Evolutionary conservation across 2,888 invertebrate genomes (phyloP).

Genomic region (Theodoxus fluviatilis): DNA sequence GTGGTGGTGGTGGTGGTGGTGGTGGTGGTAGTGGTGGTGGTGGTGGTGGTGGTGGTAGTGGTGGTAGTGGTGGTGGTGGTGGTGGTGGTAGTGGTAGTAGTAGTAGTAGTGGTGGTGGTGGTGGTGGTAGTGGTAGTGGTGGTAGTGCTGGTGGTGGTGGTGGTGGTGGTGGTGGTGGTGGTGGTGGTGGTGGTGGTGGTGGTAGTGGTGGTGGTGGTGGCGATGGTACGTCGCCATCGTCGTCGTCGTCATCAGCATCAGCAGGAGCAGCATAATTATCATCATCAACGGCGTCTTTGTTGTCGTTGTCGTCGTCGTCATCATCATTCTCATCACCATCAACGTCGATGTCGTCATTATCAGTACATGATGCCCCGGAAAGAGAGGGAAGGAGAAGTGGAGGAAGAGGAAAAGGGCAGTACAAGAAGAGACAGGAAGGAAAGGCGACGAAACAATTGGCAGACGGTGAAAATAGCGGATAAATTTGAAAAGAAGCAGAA

Average conservation of each 20-base stretch:
- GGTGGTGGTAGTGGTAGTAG: constrained; percentile 23
- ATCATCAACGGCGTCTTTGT: neutral
- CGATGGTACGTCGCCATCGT: neutral
- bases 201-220: constrained; percentile 22
- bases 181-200: constrained; percentile 28
- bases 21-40: constrained; percentile 24
- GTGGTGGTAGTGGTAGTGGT: constrained; percentile 25
- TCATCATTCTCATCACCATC: neutral
- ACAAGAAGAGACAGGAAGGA: too few species aligned
- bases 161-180: constrained; percentile 23
- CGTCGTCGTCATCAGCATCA: neutral
- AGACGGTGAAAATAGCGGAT: too few species aligned
- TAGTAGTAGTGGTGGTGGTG: constrained; percentile 27
- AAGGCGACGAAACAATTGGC: too few species aligned
- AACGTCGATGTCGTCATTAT: too few species aligned
- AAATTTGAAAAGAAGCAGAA: too few species aligned
- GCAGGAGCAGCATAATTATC: neutral
- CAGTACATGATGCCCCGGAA: too few species aligned
- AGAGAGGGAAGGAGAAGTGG: too few species aligned
- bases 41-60: neutral
- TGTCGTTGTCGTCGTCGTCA: neutral
- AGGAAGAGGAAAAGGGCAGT: too few species aligned
- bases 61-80: constrained; percentile 23
- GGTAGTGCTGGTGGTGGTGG: constrained; percentile 23
- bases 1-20: neutral